Conservation (phyloP, 23 tunicate species). For the Halocynthia roretzi region DNA sequence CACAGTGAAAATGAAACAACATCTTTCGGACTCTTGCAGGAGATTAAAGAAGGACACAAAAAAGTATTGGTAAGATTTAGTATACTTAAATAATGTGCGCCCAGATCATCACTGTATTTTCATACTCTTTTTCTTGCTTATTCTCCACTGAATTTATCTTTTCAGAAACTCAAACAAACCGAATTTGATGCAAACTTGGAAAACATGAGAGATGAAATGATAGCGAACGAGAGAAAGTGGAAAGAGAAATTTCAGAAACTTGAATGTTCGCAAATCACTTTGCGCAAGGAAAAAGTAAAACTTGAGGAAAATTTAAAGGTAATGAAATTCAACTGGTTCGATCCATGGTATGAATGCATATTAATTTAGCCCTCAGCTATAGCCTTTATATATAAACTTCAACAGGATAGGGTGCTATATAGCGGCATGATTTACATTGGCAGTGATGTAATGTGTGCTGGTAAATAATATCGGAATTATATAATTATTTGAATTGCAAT, state of each 20-base stretch:
- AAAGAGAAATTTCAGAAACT: not conserved
- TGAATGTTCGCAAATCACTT: not conserved
- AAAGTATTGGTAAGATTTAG: slow-evolving; percentile 20
- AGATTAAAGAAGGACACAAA: slow-evolving; percentile 3
- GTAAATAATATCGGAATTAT: no score
- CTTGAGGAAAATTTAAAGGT: slow-evolving; percentile 2
- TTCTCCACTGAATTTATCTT: not conserved
- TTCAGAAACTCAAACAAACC: slow-evolving; percentile 1
- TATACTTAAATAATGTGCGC: not conserved
- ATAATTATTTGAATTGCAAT: no score
- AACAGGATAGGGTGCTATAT: no score
- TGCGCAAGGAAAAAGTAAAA: not conserved
- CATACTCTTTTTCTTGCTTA: not conserved
- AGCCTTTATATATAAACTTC: no score
- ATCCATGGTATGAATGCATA: no score
- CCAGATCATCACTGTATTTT: not conserved
- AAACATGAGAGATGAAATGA: not conserved
- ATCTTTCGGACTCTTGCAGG: slow-evolving; percentile 9
- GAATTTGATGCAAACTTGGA: not conserved
- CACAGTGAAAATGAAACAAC: slow-evolving; percentile 15
- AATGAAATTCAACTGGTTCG: no score
- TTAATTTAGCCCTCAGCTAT: no score
- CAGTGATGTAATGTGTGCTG: no score
- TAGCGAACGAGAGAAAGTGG: not conserved
- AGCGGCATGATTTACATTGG: no score